Percentiles rank a stretch among this genome's conserved stretches.
Evolutionary conservation across 2,888 invertebrate genomes (phyloP).

Genomic region (Diloba caeruleocephala): DNA sequence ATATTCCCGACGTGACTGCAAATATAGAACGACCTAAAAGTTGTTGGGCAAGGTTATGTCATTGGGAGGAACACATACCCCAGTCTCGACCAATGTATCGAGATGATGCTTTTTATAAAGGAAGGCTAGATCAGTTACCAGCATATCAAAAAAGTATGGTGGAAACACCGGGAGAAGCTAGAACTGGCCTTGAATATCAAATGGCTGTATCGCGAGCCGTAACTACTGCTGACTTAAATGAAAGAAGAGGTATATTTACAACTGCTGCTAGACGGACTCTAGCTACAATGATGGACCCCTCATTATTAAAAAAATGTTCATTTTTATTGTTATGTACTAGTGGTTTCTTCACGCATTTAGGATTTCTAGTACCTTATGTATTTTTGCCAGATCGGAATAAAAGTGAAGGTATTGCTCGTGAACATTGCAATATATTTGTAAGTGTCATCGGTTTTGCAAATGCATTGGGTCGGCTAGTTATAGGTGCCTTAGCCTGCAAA

Average conservation of each 20-base stretch:
- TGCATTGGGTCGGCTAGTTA: slow-evolving; percentile 69
- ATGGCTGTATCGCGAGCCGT: slow-evolving; percentile 82
- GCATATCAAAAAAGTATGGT: slow-evolving; percentile 78
- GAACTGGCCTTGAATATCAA: slow-evolving; percentile 83
- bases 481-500: slow-evolving; percentile 73
- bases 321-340: slow-evolving; percentile 70
- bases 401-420: slow-evolving; percentile 65
- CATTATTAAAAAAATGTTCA: slow-evolving; percentile 70
- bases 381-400: slow-evolving; percentile 74
- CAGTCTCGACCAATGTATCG: slow-evolving; percentile 82
- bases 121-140: slow-evolving; percentile 73
- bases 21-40: slow-evolving; percentile 55
- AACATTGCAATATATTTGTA: slow-evolving; percentile 73
- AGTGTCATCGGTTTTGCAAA: slow-evolving; percentile 77
- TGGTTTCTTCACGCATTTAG: slow-evolving; percentile 72
- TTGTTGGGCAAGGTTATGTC: slow-evolving; percentile 71
- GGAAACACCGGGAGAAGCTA: slow-evolving; percentile 61
- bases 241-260: slow-evolving; percentile 76
- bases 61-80: slow-evolving; percentile 77
- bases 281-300: slow-evolving; percentile 83
- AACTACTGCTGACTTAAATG: slow-evolving; percentile 74
- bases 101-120: slow-evolving; percentile 82
- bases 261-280: slow-evolving; percentile 79
- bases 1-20: slow-evolving; percentile 61
- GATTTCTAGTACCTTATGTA: slow-evolving; percentile 78